Evolutionary conservation across 2,113 vertebrate genomes (phyloP).

Genomic region (Heliornis fulica): DNA sequence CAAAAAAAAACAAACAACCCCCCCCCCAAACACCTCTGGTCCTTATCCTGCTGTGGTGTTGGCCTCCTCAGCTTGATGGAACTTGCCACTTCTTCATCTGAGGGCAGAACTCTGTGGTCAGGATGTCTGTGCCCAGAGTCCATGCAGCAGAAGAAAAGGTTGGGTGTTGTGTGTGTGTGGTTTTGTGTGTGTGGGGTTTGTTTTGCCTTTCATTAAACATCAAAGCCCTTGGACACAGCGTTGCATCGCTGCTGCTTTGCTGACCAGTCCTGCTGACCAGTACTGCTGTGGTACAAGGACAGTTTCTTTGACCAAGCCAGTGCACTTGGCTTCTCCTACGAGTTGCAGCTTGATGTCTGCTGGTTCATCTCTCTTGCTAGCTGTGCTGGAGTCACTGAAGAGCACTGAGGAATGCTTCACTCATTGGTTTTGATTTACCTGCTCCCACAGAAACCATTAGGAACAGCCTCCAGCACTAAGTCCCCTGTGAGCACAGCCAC

Average conservation of each 20-base stretch:
- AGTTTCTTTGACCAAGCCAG: not conserved
- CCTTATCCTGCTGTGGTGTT: not conserved
- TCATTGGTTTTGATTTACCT: not conserved
- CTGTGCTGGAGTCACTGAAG: not conserved
- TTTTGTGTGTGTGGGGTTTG: not conserved
- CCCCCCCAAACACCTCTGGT: not conserved
- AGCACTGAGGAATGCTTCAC: not conserved
- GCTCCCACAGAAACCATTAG: accelerated
- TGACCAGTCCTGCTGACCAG: too few relatives aligned
- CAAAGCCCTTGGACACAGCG: not conserved
- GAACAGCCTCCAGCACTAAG: not conserved
- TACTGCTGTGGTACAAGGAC: too few relatives aligned
- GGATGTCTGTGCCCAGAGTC: not conserved
- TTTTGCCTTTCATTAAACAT: not conserved
- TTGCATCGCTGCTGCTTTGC: too few relatives aligned
- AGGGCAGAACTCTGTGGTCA: not conserved
- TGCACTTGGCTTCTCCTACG: not conserved
- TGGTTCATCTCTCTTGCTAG: not conserved
- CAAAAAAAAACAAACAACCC: too few relatives aligned
- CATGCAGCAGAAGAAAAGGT: not conserved
- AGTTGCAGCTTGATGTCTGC: not conserved
- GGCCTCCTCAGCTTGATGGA: not conserved
- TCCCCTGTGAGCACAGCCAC: not conserved
- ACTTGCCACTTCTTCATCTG: not conserved
- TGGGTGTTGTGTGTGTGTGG: not conserved